Percentiles rank a stretch among this genome's conserved stretches.
Conservation (phyloP, 2,797 vertebrate species). For the Cossypha caffra region DNA sequence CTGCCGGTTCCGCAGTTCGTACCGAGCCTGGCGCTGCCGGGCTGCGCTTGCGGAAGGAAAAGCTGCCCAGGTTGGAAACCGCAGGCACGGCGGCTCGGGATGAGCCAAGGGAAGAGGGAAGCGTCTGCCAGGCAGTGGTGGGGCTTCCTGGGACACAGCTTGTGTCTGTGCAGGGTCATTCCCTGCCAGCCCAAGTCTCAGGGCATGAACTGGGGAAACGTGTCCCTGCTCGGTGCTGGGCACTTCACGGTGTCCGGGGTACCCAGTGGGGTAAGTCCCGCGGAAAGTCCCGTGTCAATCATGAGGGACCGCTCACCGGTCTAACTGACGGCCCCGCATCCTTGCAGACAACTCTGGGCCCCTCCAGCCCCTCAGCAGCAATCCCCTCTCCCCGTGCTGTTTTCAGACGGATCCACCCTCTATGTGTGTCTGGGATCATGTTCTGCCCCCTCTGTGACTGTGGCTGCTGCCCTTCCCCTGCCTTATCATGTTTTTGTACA, state of each 20-base stretch:
- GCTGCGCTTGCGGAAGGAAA: not conserved
- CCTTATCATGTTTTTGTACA: slow-evolving; percentile 57
- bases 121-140: not conserved
- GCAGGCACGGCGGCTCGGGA: not conserved
- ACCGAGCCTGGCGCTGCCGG: not conserved
- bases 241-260: not conserved
- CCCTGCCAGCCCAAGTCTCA: not conserved
- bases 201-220: not conserved
- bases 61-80: not conserved
- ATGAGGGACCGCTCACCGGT: not conserved
- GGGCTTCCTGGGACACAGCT: not conserved
- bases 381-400: not conserved
- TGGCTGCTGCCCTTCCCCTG: not conserved
- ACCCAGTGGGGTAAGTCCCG: not conserved
- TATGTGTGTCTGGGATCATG: rapidly evolving
- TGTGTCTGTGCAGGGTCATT: not conserved
- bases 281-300: too few species aligned
- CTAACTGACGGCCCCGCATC: too few species aligned
- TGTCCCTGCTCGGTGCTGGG: not conserved
- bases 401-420: rapidly evolving
- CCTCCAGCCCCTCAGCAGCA: not conserved
- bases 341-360: not conserved
- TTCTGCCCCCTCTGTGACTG: not conserved
- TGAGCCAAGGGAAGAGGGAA: not conserved
- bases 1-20: not conserved